phyloP scores from a whole-genome alignment of 2,797 vertebrate genomes.

The Agapornis canus region DNA sequence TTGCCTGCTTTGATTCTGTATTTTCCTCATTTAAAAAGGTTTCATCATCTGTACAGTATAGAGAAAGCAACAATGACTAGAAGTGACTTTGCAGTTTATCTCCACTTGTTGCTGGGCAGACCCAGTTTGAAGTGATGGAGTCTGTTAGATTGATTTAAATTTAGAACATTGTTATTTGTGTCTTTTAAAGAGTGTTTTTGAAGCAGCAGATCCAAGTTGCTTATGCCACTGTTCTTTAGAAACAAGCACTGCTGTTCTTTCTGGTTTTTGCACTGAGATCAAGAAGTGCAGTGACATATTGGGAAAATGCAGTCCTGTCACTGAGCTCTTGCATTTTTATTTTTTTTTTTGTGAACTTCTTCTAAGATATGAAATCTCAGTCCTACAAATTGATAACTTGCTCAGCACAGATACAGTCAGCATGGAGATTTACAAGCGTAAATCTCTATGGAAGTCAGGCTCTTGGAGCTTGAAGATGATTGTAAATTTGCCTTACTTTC shows the following conservation, averaged over 20 bases:
- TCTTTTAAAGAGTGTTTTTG: background rate
- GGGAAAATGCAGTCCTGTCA: background rate
- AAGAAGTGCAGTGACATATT: background rate
- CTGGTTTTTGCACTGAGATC: background rate
- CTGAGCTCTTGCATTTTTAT: background rate
- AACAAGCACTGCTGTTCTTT: background rate
- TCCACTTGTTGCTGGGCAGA: background rate
- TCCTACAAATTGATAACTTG: background rate
- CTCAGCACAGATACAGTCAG: background rate
- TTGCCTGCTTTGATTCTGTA: background rate
- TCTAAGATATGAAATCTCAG: background rate
- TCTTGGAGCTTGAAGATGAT: background rate
- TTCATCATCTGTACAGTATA: background rate
- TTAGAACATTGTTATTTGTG: background rate
- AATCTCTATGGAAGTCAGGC: background rate
- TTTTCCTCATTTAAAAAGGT: background rate
- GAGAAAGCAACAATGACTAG: background rate
- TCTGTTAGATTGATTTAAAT: background rate
- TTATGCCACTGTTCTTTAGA: background rate
- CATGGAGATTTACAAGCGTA: background rate
- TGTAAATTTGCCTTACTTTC: background rate
- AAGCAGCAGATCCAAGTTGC: background rate
- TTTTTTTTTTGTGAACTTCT: background rate
- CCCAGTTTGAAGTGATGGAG: background rate
- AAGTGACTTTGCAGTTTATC: background rate